Evolutionary conservation across 2,113 vertebrate species (phyloP).

Genomic region (Accipiter cooperii): DNA sequence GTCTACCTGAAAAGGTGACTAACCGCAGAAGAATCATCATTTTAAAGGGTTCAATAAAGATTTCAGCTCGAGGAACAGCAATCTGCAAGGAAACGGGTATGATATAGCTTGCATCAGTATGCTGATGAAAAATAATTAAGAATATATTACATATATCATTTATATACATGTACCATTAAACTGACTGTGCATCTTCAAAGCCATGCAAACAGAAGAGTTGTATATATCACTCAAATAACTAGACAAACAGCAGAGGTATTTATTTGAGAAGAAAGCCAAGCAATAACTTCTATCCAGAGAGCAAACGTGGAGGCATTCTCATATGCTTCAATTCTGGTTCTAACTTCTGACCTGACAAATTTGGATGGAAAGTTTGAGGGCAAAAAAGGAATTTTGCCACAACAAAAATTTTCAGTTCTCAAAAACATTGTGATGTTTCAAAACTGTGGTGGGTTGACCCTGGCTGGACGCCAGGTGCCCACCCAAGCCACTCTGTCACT

Average conservation of each 20-base stretch:
- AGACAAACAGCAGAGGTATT: not conserved
- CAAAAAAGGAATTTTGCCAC: not conserved
- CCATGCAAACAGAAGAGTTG: not conserved
- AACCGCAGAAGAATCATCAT: rapidly evolving
- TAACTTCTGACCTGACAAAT: not conserved
- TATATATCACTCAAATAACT: not conserved
- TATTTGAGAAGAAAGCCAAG: not conserved
- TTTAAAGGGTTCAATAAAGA: not conserved
- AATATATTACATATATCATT: not conserved
- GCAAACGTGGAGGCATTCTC: not conserved
- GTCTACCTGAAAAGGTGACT: not conserved
- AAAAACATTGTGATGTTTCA: not conserved
- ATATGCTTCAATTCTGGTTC: not conserved
- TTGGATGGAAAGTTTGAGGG: not conserved
- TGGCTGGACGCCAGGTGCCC: too few relatives aligned
- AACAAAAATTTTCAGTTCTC: not conserved
- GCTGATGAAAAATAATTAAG: not conserved
- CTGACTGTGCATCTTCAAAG: not conserved
- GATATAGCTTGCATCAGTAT: not conserved
- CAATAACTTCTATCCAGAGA: not conserved
- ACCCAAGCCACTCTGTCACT: too few relatives aligned
- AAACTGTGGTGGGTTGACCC: not conserved
- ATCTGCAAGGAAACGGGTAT: not conserved
- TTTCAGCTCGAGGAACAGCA: not conserved
- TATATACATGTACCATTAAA: not conserved